Conservation (phyloP, 2,797 vertebrate species). For the Myotis vivesi region DNA sequence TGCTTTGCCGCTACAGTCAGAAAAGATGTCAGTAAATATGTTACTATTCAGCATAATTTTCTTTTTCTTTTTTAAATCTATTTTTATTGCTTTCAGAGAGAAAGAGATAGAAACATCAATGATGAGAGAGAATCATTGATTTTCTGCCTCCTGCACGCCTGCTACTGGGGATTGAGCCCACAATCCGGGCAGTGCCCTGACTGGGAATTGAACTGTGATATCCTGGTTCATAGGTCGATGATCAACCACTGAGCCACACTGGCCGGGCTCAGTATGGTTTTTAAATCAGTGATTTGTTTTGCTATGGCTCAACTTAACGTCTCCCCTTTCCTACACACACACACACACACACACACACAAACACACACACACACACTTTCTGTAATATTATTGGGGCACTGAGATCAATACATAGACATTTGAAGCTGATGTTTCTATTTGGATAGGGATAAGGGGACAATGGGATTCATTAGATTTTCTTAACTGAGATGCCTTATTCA, state of each 20-base stretch:
- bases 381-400: background rate
- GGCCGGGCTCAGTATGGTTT: background rate
- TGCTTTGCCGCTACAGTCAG: background rate
- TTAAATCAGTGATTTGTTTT: background rate
- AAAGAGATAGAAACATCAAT: too few species aligned
- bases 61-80: too few species aligned
- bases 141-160: too few species aligned
- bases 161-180: too few species aligned
- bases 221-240: too few species aligned
- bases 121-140: too few species aligned
- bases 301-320: background rate
- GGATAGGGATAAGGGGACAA: background rate
- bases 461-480: background rate
- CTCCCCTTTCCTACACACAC: background rate
- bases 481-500: background rate
- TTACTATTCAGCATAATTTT: background rate
- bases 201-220: too few species aligned
- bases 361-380: background rate
- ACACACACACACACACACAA: background rate
- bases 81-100: too few species aligned
- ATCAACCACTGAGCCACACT: too few species aligned
- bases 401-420: background rate
- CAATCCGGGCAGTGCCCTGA: too few species aligned
- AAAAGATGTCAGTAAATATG: background rate
- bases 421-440: background rate